These are phyloP conservation scores for Drosophila acutilabella DNA, from an alignment of 2,888 invertebrate genomes.

Conservation along the genomic window DNA sequence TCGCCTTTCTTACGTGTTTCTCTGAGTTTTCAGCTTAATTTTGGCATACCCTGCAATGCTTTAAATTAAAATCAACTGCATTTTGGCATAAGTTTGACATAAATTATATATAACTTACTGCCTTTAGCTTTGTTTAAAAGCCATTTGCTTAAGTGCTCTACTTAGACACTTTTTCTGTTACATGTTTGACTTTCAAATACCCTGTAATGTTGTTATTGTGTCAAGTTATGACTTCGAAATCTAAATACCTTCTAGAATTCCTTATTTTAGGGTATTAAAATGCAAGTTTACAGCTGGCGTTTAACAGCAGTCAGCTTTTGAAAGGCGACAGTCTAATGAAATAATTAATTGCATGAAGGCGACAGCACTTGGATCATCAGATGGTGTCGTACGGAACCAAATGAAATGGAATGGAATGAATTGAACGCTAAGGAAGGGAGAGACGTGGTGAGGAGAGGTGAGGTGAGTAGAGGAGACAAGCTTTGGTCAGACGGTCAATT, in stretches of 20 bases:
- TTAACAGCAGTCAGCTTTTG: conserved; percentile 53
- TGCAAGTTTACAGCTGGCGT: conserved; percentile 3
- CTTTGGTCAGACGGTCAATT: conserved; percentile 54
- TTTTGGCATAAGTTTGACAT: no score
- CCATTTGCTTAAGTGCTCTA: no score
- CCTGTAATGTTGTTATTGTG: not conserved
- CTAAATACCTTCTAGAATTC: not conserved
- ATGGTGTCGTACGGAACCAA: conserved; percentile 5
- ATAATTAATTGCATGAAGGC: conserved; percentile 65
- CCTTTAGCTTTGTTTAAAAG: no score
- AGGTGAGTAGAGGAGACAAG: not conserved
- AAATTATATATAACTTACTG: no score
- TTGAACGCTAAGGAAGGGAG: not conserved
- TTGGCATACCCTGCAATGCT: no score
- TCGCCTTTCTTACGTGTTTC: no score
- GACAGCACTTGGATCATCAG: conserved; percentile 11
- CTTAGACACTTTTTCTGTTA: no score
- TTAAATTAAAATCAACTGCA: no score
- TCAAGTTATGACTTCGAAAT: not conserved
- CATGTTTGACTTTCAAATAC: not conserved
- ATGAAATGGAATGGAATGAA: conserved; percentile 12
- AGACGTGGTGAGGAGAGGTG: not conserved
- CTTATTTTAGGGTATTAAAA: not conserved
- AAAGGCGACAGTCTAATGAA: conserved; percentile 50
- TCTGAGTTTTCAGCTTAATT: no score